phyloP scores from a whole-genome alignment of 2,113 vertebrate genomes.

The Chaetops frenatus region DNA sequence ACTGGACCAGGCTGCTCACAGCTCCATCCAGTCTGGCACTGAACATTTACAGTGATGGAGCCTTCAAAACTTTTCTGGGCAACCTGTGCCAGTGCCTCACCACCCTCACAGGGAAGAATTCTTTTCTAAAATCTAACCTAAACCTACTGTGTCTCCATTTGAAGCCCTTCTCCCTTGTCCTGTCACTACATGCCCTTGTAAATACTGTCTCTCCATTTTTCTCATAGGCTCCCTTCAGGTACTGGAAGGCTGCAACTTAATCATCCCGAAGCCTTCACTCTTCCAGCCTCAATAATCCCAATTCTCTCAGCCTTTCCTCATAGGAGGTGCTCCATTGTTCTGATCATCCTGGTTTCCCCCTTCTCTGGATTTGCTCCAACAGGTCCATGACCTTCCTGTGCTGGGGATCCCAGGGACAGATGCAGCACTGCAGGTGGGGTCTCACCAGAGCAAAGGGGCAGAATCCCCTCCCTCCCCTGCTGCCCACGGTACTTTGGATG shows the following conservation, averaged over 20 bases:
- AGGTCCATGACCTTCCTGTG: background rate
- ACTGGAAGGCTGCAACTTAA: background rate
- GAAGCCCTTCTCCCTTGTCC: background rate
- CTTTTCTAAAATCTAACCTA: background rate
- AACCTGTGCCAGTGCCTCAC: background rate
- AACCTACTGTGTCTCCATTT: background rate
- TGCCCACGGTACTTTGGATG: fast-evolving
- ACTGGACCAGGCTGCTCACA: background rate
- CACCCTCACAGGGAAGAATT: background rate
- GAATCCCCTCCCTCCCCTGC: background rate
- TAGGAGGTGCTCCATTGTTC: background rate
- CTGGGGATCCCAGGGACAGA: background rate
- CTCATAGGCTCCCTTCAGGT: background rate
- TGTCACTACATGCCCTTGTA: background rate
- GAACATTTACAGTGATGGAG: background rate
- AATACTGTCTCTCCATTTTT: background rate
- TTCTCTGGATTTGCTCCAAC: background rate
- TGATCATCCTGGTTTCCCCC: background rate
- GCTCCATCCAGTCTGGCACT: background rate
- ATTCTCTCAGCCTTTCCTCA: background rate
- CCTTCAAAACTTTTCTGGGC: background rate
- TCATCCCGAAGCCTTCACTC: background rate
- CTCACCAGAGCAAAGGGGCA: background rate
- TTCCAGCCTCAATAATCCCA: background rate
- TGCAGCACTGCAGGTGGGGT: background rate